phyloP scores from a whole-genome alignment of 2,888 invertebrate species.

The Junonia oenone region DNA sequence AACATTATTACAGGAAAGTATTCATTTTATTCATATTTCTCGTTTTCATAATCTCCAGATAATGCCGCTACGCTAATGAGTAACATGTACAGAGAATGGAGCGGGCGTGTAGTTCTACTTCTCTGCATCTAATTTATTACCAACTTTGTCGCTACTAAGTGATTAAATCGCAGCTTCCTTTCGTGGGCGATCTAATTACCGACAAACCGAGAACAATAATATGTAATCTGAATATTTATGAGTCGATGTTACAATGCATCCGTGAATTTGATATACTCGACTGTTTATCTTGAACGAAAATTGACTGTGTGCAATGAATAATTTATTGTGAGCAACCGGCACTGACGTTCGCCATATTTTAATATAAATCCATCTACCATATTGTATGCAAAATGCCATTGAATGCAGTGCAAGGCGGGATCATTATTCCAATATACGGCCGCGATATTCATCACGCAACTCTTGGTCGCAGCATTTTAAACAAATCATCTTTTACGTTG shows the following conservation, averaged over 20 bases:
- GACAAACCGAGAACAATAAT: slow-evolving; percentile 74
- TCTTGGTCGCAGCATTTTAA: slow-evolving; percentile 69
- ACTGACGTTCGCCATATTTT: slow-evolving; percentile 77
- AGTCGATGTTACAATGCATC: slow-evolving; percentile 47
- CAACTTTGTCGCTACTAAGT: slow-evolving; percentile 65
- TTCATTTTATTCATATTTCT: slow-evolving; percentile 18
- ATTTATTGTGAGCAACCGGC: slow-evolving; percentile 74
- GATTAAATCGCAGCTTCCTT: slow-evolving; percentile 64
- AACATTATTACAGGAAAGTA: slow-evolving; percentile 8
- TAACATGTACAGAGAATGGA: slow-evolving; percentile 42
- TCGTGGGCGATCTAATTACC: slow-evolving; percentile 76
- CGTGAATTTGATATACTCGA: slow-evolving; percentile 65
- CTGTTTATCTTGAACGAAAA: slow-evolving; percentile 72
- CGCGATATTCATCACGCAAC: slow-evolving; percentile 73
- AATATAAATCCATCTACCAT: slow-evolving; percentile 78
- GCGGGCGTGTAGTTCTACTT: slow-evolving; percentile 38
- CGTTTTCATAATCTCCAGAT: slow-evolving; percentile 25
- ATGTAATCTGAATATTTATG: slow-evolving; percentile 75
- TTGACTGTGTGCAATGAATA: slow-evolving; percentile 76
- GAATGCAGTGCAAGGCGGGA: slow-evolving; percentile 75
- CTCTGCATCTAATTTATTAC: slow-evolving; percentile 57
- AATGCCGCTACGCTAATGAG: slow-evolving; percentile 45
- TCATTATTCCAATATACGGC: slow-evolving; percentile 76
- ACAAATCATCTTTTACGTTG: slow-evolving; percentile 75
- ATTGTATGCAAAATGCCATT: slow-evolving; percentile 80